These are phyloP conservation scores for Chymomyza costata DNA, from an alignment of 1,140 invertebrate genomes.

Conservation along the genomic window DNA sequence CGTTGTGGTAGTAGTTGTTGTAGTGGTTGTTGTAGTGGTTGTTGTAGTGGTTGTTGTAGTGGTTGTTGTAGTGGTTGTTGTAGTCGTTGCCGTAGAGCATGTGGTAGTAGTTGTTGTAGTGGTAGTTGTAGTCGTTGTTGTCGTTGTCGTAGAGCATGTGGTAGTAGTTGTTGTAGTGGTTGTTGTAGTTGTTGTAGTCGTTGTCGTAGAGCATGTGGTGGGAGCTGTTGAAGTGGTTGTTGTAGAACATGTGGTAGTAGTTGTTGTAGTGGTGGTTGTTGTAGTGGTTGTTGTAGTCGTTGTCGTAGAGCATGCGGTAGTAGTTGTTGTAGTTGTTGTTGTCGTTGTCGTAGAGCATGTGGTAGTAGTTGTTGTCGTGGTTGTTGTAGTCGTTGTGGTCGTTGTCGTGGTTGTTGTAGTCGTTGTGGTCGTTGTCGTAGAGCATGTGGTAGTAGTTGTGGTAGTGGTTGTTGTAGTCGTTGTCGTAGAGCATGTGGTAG, in stretches of 20 bases:
- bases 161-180: too few species aligned
- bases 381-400: constrained; percentile 1
- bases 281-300: not conserved
- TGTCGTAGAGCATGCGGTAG: too few species aligned
- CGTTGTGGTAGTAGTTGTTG: too few species aligned
- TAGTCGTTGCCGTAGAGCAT: not conserved
- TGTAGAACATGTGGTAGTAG: too few species aligned
- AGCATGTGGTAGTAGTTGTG: constrained; percentile 6
- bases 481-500: constrained; percentile 1
- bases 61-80: not conserved
- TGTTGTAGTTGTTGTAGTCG: too few species aligned
- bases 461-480: constrained; percentile 5
- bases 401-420: constrained; percentile 5
- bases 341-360: too few species aligned
- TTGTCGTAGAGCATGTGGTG: too few species aligned
- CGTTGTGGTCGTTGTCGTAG: not conserved
- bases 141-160: too few species aligned
- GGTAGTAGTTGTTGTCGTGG: constrained; percentile 6
- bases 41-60: not conserved
- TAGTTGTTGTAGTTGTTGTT: too few species aligned
- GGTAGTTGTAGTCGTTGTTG: too few species aligned
- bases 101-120: too few species aligned
- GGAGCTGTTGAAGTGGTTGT: not conserved
- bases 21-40: too few species aligned
- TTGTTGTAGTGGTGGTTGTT: not conserved